A percentile compares a stretch with the other conserved stretches of the same genome.
phyloP scores from a whole-genome alignment of 30 jellyfish, hydroid and myxozoan species.

The Chrysaora quinquecirrha region DNA sequence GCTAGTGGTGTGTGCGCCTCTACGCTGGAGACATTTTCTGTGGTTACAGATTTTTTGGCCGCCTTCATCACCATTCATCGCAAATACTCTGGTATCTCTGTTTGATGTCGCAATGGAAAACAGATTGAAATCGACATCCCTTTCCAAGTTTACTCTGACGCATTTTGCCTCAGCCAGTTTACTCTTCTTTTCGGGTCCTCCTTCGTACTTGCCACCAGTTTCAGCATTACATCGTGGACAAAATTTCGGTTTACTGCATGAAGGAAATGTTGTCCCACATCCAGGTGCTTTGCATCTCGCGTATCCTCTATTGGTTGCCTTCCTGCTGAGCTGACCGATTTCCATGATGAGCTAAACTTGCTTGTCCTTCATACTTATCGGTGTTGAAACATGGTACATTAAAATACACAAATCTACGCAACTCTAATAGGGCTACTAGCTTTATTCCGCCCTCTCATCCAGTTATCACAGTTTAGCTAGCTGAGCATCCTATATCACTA shows the following conservation, averaged over 20 bases:
- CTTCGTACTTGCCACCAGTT: not conserved
- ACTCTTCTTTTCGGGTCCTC: not conserved
- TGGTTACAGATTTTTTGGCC: not conserved
- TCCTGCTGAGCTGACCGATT: no score
- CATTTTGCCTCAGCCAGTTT: not conserved
- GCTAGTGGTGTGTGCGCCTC: not conserved
- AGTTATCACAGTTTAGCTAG: no score
- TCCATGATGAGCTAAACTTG: no score
- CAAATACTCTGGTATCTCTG: not conserved
- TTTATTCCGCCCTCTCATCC: no score
- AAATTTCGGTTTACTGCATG: not conserved
- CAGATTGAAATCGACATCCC: not conserved
- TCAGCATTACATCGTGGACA: not conserved
- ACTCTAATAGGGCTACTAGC: no score
- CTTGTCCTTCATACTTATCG: no score
- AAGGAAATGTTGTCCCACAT: not conserved
- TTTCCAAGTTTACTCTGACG: not conserved
- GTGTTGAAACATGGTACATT: no score
- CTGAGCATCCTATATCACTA: no score
- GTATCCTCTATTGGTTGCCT: not conserved
- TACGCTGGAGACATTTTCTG: not conserved
- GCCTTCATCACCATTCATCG: not conserved
- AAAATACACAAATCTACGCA: no score
- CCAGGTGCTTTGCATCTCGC: not conserved
- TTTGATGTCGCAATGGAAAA: not conserved